Conservation (phyloP, 2,797 vertebrate species). For the Kryptopterus vitreolus region DNA sequence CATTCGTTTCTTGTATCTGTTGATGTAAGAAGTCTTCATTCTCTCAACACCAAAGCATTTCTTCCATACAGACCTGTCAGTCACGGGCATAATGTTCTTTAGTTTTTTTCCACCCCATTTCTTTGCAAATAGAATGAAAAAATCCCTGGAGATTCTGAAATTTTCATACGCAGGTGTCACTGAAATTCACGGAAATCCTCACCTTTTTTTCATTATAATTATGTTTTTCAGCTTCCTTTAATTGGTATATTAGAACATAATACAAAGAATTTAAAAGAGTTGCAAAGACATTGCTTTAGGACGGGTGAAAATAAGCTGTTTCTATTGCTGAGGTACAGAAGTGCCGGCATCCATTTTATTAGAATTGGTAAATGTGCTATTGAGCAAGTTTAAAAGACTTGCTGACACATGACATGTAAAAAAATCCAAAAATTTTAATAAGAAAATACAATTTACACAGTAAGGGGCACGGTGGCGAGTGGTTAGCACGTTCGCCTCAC, state of each 20-base stretch:
- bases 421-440: no score
- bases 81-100: background rate
- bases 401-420: no score
- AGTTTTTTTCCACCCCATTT: background rate
- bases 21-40: background rate
- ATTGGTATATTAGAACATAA: background rate
- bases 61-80: background rate
- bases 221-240: no score
- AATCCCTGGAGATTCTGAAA: background rate
- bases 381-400: background rate
- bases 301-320: background rate
- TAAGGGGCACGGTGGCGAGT: no score
- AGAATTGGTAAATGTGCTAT: no score
- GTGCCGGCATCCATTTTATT: background rate
- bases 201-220: no score
- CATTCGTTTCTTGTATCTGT: no score
- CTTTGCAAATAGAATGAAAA: background rate
- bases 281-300: background rate
- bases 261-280: background rate
- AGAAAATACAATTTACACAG: no score
- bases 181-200: no score
- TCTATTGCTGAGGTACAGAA: background rate
- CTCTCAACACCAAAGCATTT: background rate
- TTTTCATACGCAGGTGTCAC: background rate
- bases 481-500: no score